Evolutionary conservation across 92 coral and sea anemone genomes (phyloP).

Genomic region (Metridium senile): DNA sequence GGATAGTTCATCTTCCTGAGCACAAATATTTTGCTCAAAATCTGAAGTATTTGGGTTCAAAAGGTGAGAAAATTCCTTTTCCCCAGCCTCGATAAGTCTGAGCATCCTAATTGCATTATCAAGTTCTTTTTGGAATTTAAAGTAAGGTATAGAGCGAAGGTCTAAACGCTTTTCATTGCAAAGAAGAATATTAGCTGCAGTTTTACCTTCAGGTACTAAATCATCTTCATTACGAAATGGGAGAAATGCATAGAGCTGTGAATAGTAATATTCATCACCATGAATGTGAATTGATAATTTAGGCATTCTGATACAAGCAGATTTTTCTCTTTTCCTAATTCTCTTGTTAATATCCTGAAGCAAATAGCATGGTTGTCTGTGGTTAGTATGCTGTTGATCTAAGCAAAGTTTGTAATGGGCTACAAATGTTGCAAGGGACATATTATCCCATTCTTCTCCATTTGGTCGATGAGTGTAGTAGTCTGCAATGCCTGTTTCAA

Average conservation of each 20-base stretch:
- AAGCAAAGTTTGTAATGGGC: constrained; percentile 22
- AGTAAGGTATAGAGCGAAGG: not conserved
- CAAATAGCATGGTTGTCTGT: constrained; percentile 18
- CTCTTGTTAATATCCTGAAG: constrained; percentile 16
- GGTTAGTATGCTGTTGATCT: constrained; percentile 12
- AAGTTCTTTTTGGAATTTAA: constrained; percentile 31
- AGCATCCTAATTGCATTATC: constrained; percentile 35
- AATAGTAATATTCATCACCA: constrained; percentile 43
- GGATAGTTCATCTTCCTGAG: not conserved
- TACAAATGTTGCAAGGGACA: constrained; percentile 46
- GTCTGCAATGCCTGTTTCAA: constrained; percentile 35
- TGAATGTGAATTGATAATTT: constrained; percentile 7
- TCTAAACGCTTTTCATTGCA: constrained; percentile 32
- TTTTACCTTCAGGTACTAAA: constrained; percentile 10
- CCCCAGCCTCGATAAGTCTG: constrained; percentile 18
- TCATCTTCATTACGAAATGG: constrained; percentile 40
- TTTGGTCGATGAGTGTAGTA: constrained; percentile 23
- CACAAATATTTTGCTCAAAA: not conserved
- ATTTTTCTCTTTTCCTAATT: constrained; percentile 23
- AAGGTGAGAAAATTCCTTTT: constrained; percentile 16
- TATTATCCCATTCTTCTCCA: constrained; percentile 25
- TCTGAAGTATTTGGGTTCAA: constrained; percentile 24
- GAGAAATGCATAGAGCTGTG: constrained; percentile 27
- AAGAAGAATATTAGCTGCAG: constrained; percentile 22
- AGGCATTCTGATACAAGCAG: constrained; percentile 46